phyloP scores from a whole-genome alignment of 2,888 invertebrate genomes.

The Clunio marinus region DNA sequence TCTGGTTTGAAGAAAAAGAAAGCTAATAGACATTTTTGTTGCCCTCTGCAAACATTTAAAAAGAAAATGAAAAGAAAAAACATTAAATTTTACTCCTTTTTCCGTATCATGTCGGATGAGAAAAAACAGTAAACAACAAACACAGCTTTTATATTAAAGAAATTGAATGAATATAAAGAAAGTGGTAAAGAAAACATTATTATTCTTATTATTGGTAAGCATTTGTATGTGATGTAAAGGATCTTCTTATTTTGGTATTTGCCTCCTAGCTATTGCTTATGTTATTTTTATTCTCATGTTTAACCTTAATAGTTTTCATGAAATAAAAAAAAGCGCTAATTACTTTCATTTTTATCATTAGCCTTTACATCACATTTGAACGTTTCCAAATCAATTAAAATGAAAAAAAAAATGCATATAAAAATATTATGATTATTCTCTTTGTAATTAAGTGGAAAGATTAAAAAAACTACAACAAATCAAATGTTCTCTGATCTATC shows the following conservation, averaged over 20 bases:
- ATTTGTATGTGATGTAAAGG: too few relatives aligned
- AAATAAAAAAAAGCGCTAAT: too few relatives aligned
- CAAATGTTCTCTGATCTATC: conserved; percentile 13
- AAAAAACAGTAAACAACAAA: conserved; percentile 2
- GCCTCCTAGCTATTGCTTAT: too few relatives aligned
- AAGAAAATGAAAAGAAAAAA: background rate
- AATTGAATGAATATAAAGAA: conserved; percentile 5
- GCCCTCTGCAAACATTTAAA: background rate
- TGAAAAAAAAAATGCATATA: conserved; percentile 1
- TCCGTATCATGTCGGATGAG: background rate
- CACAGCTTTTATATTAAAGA: conserved; percentile 28
- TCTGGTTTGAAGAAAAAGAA: too few relatives aligned
- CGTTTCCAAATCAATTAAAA: too few relatives aligned
- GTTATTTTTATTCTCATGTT: too few relatives aligned
- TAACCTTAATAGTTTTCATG: too few relatives aligned
- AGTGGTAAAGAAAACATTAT: conserved; percentile 16
- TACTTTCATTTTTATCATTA: too few relatives aligned
- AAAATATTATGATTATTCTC: conserved; percentile 22
- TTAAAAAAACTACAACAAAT: conserved; percentile 4
- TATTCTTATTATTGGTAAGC: background rate
- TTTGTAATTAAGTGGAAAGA: conserved; percentile 14
- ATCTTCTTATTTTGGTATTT: too few relatives aligned
- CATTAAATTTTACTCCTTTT: background rate
- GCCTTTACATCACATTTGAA: too few relatives aligned
- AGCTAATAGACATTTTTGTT: conserved; percentile 10